A percentile compares a stretch with the other conserved stretches of the same genome.
Evolutionary conservation across 2,888 invertebrate species (phyloP).

Genomic region (Lochmaea capreae): DNA sequence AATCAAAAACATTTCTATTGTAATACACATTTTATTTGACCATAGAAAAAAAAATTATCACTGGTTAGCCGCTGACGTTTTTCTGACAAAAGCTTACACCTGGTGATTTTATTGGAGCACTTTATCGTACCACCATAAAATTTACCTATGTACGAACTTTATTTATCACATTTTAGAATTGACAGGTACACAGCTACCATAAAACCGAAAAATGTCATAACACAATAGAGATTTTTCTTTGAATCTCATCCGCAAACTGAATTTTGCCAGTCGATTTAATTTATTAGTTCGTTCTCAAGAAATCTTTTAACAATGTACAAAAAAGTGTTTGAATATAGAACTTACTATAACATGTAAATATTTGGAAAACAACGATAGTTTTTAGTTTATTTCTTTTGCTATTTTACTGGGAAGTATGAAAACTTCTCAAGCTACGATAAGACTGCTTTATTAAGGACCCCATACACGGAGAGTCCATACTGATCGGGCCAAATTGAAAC

Average conservation of each 20-base stretch:
- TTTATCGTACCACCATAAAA: constrained; percentile 41
- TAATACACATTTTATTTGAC: constrained; percentile 40
- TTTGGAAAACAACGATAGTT: too few species aligned
- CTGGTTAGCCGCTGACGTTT: constrained; percentile 51
- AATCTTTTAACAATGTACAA: background rate
- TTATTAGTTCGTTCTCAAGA: constrained; percentile 21
- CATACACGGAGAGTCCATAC: too few species aligned
- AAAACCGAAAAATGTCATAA: constrained; percentile 40
- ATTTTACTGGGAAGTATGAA: too few species aligned
- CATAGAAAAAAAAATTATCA: constrained; percentile 51
- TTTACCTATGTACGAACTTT: constrained; percentile 35
- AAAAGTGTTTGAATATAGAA: too few species aligned
- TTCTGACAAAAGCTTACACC: constrained; percentile 40
- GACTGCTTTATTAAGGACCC: too few species aligned
- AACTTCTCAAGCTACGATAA: too few species aligned
- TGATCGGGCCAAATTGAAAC: too few species aligned
- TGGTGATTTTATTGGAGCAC: constrained; percentile 40
- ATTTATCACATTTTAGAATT: constrained; percentile 49
- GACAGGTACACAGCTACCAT: constrained; percentile 50
- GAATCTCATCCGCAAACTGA: constrained; percentile 17
- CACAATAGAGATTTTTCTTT: constrained; percentile 21
- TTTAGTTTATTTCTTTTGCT: too few species aligned
- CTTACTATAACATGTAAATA: too few species aligned
- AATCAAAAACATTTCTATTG: background rate
- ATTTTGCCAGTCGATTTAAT: constrained; percentile 22